phyloP scores from a whole-genome alignment of 2,888 invertebrate genomes.

The Ditylenchus weischeri region DNA sequence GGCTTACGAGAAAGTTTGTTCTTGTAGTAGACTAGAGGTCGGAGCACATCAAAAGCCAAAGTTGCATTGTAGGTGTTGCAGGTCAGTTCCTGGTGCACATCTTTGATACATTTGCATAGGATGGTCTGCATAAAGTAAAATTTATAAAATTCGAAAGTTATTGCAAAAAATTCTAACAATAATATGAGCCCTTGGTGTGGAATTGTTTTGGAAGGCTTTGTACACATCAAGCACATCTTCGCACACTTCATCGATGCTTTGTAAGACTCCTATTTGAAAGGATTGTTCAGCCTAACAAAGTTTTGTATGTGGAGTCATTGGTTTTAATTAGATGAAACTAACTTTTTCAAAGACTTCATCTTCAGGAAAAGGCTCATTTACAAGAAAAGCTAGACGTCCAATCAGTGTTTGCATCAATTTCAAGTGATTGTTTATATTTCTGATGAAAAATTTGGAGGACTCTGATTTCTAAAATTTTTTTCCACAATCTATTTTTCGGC shows the following conservation, averaged over 20 bases:
- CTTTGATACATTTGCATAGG: not conserved
- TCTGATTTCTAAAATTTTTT: slow-evolving; percentile 5
- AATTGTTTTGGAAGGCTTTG: too few relatives aligned
- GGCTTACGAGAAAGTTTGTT: not conserved
- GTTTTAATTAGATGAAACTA: too few relatives aligned
- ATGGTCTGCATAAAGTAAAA: too few relatives aligned
- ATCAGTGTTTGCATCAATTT: not conserved
- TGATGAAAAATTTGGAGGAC: not conserved
- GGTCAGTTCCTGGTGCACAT: not conserved
- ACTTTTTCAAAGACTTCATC: too few relatives aligned
- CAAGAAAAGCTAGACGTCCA: slow-evolving; percentile 2
- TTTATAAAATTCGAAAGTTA: too few relatives aligned
- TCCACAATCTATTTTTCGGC: too few relatives aligned
- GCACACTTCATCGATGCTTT: slow-evolving; percentile 3
- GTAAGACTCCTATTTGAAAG: not conserved
- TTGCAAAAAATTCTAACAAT: too few relatives aligned
- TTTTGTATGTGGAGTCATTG: too few relatives aligned
- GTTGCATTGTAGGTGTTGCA: not conserved
- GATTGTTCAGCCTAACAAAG: not conserved
- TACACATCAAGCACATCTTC: not conserved
- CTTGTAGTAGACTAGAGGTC: slow-evolving; percentile 7
- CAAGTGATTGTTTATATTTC: not conserved
- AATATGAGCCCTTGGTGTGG: too few relatives aligned
- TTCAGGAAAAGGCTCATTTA: not conserved
- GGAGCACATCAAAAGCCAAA: not conserved